Evolutionary conservation across 2,113 vertebrate genomes (phyloP).

Genomic region (Euleptes europaea): DNA sequence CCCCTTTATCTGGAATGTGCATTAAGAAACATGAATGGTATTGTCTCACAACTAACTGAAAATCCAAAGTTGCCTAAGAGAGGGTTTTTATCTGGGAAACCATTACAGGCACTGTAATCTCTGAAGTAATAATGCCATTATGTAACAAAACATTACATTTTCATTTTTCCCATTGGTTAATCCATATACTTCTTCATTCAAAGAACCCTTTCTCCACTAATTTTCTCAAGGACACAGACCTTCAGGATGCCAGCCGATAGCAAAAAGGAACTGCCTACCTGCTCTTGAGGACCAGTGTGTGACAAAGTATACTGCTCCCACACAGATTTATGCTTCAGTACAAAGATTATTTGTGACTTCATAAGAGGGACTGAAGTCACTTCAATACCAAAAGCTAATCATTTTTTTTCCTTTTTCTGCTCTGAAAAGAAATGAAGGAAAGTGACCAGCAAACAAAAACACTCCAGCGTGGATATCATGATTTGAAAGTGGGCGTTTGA

Average conservation of each 20-base stretch:
- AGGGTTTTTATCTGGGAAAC: not conserved
- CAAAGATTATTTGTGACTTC: conserved; percentile 12
- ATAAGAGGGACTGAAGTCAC: not conserved
- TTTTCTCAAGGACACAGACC: conserved; percentile 39
- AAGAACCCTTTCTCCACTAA: conserved; percentile 22
- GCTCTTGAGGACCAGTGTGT: conserved; percentile 22
- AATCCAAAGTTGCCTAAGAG: not conserved
- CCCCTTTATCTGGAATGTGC: not conserved
- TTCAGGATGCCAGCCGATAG: conserved; percentile 54
- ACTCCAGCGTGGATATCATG: conserved; percentile 5
- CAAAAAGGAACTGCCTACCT: conserved; percentile 33
- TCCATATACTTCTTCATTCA: conserved; percentile 3
- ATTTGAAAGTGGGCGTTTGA: conserved; percentile 9
- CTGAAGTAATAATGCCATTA: not conserved
- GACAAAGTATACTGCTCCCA: conserved; percentile 12
- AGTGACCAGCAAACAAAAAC: conserved; percentile 11
- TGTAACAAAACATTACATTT: not conserved
- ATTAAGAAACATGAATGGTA: conserved; percentile 11
- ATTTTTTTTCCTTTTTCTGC: conserved; percentile 17
- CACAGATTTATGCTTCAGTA: conserved; percentile 23
- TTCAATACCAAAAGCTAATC: not conserved
- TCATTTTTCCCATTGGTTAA: conserved; percentile 37
- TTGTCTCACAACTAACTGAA: conserved; percentile 34
- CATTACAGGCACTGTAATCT: not conserved
- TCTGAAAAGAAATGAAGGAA: not conserved